Conservation (phyloP, 2,797 vertebrate species). For the Eurystomus glaucurus region DNA sequence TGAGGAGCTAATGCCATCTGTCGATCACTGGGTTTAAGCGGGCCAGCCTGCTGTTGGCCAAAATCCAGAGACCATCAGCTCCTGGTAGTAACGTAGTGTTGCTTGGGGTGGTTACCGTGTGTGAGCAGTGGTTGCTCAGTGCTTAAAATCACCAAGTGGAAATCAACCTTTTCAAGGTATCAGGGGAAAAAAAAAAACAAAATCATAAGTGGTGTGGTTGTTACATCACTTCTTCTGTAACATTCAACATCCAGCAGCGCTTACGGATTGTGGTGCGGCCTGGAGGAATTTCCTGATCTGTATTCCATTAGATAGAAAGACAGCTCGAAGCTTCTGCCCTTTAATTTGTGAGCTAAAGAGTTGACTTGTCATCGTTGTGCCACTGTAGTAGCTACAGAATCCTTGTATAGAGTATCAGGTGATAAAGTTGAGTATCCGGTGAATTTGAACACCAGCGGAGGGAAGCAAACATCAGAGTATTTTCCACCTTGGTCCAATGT, state of each 20-base stretch:
- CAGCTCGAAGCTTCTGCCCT: background rate
- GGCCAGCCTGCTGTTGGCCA: background rate
- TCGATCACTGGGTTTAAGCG: background rate
- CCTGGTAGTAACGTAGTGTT: background rate
- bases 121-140: background rate
- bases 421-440: background rate
- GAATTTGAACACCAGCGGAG: accelerated
- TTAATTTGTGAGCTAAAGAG: background rate
- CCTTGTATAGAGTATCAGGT: background rate
- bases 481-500: background rate
- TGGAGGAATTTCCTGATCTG: background rate
- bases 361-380: background rate
- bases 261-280: background rate
- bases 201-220: accelerated
- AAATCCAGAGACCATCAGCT: background rate
- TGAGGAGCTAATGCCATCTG: conserved; percentile 47
- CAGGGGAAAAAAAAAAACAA: too few species aligned
- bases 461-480: background rate
- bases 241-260: background rate
- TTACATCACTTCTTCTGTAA: accelerated
- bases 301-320: background rate
- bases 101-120: background rate
- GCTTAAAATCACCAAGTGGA: background rate
- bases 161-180: background rate
- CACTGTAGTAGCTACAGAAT: background rate